Evolutionary conservation across 2,888 invertebrate genomes (phyloP).

Genomic region (Pocota personata): DNA sequence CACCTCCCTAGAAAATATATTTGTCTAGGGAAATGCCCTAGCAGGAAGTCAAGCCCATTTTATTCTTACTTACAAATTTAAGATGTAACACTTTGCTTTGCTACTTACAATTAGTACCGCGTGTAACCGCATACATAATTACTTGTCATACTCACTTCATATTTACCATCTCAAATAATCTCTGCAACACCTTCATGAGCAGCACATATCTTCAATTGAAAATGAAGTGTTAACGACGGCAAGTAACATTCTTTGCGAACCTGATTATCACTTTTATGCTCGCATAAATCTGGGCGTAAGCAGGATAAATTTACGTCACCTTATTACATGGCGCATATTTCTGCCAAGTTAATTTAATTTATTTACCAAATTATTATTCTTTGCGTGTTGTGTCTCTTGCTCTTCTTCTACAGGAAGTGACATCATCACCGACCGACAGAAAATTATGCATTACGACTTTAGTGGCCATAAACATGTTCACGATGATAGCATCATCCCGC

Average conservation of each 20-base stretch:
- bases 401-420: conserved; percentile 24
- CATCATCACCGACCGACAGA: conserved; percentile 60
- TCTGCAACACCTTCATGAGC: background rate
- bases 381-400: conserved; percentile 36
- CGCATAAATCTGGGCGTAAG: conserved; percentile 23
- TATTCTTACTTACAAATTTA: background rate
- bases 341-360: conserved; percentile 65
- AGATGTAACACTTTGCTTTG: background rate
- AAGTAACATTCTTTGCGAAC: conserved; percentile 9
- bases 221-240: conserved; percentile 46
- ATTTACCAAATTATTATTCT: conserved; percentile 68
- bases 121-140: background rate
- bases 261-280: conserved; percentile 56
- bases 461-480: conserved; percentile 69
- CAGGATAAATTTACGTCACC: background rate
- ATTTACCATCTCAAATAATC: background rate
- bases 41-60: too few species aligned
- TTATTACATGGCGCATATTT: conserved; percentile 24
- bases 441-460: conserved; percentile 70
- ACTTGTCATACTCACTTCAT: background rate
- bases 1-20: too few species aligned
- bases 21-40: too few species aligned
- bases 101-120: background rate
- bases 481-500: conserved; percentile 25
- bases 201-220: conserved; percentile 35